Conservation (phyloP, 1,140 invertebrate species). For the Eupeodes corollae region DNA sequence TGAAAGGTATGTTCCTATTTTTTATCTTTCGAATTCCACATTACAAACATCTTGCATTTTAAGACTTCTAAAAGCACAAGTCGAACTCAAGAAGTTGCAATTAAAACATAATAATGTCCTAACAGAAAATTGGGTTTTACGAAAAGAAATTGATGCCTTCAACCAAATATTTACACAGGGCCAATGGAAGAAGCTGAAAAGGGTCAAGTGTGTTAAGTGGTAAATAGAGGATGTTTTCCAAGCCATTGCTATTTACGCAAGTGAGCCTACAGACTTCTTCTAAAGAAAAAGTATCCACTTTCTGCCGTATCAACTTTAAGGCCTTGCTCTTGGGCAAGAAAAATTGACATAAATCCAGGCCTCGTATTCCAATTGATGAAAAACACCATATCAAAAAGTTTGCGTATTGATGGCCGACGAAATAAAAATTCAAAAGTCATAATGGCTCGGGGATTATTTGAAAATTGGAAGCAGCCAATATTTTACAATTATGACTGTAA, state of each 20-base stretch:
- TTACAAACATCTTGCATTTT: no score
- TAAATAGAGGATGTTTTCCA: not conserved
- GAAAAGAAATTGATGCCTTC: not conserved
- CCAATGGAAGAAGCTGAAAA: not conserved
- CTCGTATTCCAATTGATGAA: not conserved
- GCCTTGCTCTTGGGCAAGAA: slow-evolving; percentile 2
- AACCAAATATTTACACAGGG: not conserved
- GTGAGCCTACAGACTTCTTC: slow-evolving; percentile 1
- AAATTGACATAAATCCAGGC: not conserved
- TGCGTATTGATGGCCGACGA: slow-evolving; percentile 11
- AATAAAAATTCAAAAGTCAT: slow-evolving; percentile 14
- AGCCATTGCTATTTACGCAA: slow-evolving; percentile 1
- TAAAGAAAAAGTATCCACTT: slow-evolving; percentile 7
- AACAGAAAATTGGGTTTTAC: no score
- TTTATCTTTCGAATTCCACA: no score
- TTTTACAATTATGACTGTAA: slow-evolving; percentile 20
- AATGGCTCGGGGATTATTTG: slow-evolving; percentile 17
- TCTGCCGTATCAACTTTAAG: slow-evolving; percentile 8
- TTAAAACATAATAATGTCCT: no score
- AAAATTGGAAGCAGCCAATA: slow-evolving; percentile 26
- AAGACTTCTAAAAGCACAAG: no score
- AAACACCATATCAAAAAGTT: slow-evolving; percentile 3
- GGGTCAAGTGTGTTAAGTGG: not conserved
- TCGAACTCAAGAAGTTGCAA: no score
- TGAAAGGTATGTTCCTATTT: no score